Conservation (phyloP, 2,888 invertebrate genomes). For the Nyleta sp. region DNA sequence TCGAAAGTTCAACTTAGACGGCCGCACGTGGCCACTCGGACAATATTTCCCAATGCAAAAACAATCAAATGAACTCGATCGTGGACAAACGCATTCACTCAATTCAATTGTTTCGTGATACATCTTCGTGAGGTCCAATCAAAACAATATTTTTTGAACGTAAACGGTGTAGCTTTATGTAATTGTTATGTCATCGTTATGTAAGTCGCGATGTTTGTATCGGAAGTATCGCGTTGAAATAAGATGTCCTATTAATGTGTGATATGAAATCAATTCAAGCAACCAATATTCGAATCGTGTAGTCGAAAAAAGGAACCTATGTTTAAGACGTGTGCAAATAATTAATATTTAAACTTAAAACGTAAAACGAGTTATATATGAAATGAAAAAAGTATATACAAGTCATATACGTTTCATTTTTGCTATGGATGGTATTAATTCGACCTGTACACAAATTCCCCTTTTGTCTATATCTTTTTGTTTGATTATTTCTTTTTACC, state of each 20-base stretch:
- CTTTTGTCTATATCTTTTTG: too few relatives aligned
- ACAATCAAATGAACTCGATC: conserved; percentile 1
- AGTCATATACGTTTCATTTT: too few relatives aligned
- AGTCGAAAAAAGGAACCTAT: conserved; percentile 6
- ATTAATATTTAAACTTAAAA: not conserved
- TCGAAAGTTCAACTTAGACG: too few relatives aligned
- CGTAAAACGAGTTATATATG: not conserved
- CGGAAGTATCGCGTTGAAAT: conserved; percentile 26
- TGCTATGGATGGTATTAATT: too few relatives aligned
- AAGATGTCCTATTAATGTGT: conserved; percentile 45
- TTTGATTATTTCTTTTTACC: too few relatives aligned
- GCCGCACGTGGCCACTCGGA: too few relatives aligned
- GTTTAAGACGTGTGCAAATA: conserved; percentile 24
- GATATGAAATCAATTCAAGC: conserved; percentile 31
- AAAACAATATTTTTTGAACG: not conserved
- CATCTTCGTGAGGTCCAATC: conserved; percentile 13
- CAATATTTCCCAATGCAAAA: not conserved
- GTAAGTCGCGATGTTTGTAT: conserved; percentile 21
- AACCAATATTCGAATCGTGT: conserved; percentile 16
- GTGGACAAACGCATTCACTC: not conserved
- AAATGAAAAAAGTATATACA: too few relatives aligned
- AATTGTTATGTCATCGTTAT: not conserved
- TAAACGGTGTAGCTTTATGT: not conserved
- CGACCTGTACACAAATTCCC: too few relatives aligned
- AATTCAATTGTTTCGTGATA: not conserved